These are phyloP conservation scores for Eustalomyia histrio DNA, from an alignment of 2,888 invertebrate species.

Conservation along the genomic window DNA sequence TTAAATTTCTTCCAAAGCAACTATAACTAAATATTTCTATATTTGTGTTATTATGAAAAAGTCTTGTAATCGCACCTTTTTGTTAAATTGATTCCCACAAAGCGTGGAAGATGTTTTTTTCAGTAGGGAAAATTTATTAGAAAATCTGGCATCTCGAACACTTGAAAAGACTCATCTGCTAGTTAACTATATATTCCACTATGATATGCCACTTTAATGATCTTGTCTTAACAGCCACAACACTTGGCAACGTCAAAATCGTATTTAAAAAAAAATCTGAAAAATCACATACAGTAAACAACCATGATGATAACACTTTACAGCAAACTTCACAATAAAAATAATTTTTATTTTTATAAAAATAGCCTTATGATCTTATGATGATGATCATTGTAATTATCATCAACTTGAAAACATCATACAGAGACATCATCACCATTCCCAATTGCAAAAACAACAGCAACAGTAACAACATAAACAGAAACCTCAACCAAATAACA, in stretches of 20 bases:
- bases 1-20: no score
- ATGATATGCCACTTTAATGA: slow-evolving; percentile 76
- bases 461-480: slow-evolving; percentile 65
- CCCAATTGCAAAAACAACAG: slow-evolving; percentile 37
- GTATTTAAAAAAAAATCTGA: slow-evolving; percentile 11
- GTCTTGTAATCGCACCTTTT: no score
- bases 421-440: slow-evolving; percentile 51
- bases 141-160: slow-evolving; percentile 32
- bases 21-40: no score
- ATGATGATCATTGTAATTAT: slow-evolving; percentile 41
- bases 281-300: slow-evolving; percentile 20
- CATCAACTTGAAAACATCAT: slow-evolving; percentile 47
- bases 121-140: no score
- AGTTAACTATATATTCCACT: slow-evolving; percentile 46
- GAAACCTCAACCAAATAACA: slow-evolving; percentile 67
- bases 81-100: no score
- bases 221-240: slow-evolving; percentile 72
- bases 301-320: slow-evolving; percentile 39
- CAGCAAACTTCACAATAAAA: slow-evolving; percentile 20
- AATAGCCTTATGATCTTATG: slow-evolving; percentile 39
- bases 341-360: slow-evolving; percentile 19
- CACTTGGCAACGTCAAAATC: slow-evolving; percentile 39
- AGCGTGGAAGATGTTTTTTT: no score
- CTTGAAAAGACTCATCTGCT: slow-evolving; percentile 17
- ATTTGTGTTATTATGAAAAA: no score